These are phyloP conservation scores for Salvator merianae DNA, from an alignment of 2,113 vertebrate species.

Conservation along the genomic window DNA sequence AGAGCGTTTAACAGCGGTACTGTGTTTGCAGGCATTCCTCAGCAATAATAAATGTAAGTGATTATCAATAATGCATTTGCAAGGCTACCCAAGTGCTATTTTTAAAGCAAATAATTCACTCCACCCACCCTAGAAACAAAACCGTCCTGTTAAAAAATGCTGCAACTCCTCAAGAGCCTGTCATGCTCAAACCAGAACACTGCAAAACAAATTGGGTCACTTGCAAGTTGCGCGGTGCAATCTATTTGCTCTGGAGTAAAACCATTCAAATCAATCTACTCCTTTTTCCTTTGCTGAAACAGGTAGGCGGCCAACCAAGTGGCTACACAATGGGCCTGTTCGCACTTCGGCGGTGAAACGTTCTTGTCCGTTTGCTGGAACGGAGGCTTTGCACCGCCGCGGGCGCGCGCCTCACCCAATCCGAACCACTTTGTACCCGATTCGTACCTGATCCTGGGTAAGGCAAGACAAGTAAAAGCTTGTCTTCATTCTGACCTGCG, in stretches of 20 bases:
- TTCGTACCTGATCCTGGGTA: too few species aligned
- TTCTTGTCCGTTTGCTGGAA: too few species aligned
- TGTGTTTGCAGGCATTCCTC: not conserved
- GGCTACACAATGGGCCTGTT: too few species aligned
- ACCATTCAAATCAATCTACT: not conserved
- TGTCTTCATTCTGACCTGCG: too few species aligned
- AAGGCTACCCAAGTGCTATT: slow-evolving; percentile 4
- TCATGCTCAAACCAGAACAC: not conserved
- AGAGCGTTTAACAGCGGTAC: not conserved
- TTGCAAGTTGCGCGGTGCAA: not conserved
- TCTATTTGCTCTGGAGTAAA: slow-evolving; percentile 1
- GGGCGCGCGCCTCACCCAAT: too few species aligned
- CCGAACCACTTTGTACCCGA: too few species aligned
- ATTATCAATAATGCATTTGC: slow-evolving; percentile 28
- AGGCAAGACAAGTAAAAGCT: too few species aligned
- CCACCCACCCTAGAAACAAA: not conserved
- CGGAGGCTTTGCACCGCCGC: too few species aligned
- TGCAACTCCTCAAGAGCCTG: not conserved
- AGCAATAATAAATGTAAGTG: not conserved
- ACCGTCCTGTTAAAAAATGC: not conserved
- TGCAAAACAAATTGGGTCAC: not conserved
- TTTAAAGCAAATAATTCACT: slow-evolving; percentile 22
- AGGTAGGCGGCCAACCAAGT: not conserved
- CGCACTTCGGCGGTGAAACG: too few species aligned
- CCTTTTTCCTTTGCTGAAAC: not conserved